Base-by-base conservation (phyloP, 2,113 vertebrate genomes). In the Cisticola juncidis region DNA sequence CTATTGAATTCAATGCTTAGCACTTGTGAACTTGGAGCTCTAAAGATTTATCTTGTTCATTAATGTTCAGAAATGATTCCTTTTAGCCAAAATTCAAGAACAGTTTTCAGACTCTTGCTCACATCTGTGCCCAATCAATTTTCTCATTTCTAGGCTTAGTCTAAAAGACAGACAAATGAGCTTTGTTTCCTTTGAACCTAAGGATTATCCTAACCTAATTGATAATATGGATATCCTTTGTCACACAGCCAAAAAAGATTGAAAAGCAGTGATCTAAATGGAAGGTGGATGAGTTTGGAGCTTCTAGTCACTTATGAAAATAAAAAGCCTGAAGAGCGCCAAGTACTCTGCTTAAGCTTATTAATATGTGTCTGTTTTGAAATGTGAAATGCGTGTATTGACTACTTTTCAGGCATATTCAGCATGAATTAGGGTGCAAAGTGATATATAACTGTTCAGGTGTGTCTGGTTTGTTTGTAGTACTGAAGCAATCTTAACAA, bases 321-420 rank as follows among this genome's bases (percentile, higher is more conserved):
- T 42, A 38, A 80, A 81, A 65, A 31, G 7, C 4, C 38, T 60
- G 21, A 64, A 40, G 28, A 70, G 29, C 0, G 0, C 14, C 6
- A 26, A 31, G 13, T 36, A 18, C 5, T 5, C 24, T 50, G 62
- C 54, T 77, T 36, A 60, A 38, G 24, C 47, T 86, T 77, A 58
- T 17, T 38, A 38, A 9, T 42, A 50, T n/a, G 4, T 61, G 22
- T 11, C 40, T 40, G 0, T 68, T 82, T 61, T 76, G n/a, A 90
- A 64, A 82, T 48, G 14, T 45, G 40, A 45, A 38, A 38, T 38
- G 38, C 11, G 11, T 38, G 38, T 13, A 21, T 24, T 1, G 3
- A 42, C 18, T 69, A 2, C 5, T 86, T 72, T 80, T 72, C 40
- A 77, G 18, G 15, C 23, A n/a, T 54, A 28, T 77, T 88, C 58